Conservation (phyloP, 2,113 vertebrate genomes). For the Gasterosteus nipponicus region DNA sequence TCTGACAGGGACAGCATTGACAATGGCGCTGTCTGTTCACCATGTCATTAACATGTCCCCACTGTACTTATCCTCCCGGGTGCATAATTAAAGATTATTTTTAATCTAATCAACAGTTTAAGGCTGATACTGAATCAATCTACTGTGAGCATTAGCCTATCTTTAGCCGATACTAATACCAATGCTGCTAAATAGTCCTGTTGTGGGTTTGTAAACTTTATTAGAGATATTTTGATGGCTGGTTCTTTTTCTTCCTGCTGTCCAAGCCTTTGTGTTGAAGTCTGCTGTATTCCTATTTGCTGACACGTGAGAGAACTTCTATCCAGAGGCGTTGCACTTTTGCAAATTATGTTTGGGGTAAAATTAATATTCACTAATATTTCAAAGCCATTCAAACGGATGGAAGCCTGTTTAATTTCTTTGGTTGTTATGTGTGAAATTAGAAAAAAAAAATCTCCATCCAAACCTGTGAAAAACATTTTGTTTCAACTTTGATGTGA, state of each 20-base stretch:
- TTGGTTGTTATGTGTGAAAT: background rate
- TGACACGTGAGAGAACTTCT: background rate
- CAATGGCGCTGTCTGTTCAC: conserved; percentile 67
- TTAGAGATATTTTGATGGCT: background rate
- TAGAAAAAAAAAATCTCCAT: background rate
- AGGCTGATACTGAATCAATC: conserved; percentile 46
- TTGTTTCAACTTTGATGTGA: background rate
- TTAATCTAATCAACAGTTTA: conserved; percentile 65
- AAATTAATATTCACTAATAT: conserved; percentile 15
- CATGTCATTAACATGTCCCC: conserved; percentile 67
- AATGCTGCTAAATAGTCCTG: conserved; percentile 11
- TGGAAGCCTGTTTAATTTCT: background rate
- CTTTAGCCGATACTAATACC: conserved; percentile 24
- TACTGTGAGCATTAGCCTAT: conserved; percentile 40
- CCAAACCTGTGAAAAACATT: background rate
- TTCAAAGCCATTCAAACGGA: background rate
- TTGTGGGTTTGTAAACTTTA: conserved; percentile 1
- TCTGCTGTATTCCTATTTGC: background rate
- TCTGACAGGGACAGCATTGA: conserved; percentile 50
- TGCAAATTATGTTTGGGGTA: background rate
- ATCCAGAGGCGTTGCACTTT: background rate
- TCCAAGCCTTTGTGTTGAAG: background rate
- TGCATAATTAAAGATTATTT: conserved; percentile 67
- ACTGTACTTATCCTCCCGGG: conserved; percentile 56
- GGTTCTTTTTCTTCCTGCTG: background rate